Evolutionary conservation across 2,888 invertebrate genomes (phyloP), one percentile per base, ranked within the genome.

Genomic region (Microchrysa polita): DNA sequence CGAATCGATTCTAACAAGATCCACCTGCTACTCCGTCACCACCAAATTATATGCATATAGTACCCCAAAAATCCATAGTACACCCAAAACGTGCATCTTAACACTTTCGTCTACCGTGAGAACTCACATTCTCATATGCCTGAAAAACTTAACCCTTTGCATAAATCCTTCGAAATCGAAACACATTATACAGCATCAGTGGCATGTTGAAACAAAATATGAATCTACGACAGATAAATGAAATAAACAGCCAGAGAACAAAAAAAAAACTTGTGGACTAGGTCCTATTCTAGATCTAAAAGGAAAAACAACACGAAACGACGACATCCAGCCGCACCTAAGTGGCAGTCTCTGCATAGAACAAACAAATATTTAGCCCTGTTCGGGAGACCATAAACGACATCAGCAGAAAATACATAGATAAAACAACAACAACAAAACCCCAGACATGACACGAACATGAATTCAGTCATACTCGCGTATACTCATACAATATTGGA

Each of bases 321-420:
- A n/a, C n/a, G 65, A 65, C 65, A 65, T 48, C n/a, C n/a, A n/a
- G n/a, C n/a, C n/a, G n/a, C 65, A 65, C 65, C 48, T 65, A 65
- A 65, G 65, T 65, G 48, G 65, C 23, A 65, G 48, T 65, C 20
- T 65, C 20, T 65, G 65, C 5, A 65, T 65, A 48, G 65, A 65
- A 44, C 44, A 65, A 65, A 65, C 65, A 65, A 65, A 65, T 48
- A 65, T 48, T 65, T 65, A 65, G n/a, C 22, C n/a, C 48, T 48
- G 23, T 48, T 44, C 18, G 20, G 14, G 20, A 34, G 34, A 60
- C 44, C 42, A 65, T 48, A n/a, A n/a, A n/a, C n/a, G n/a, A n/a
- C n/a, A 65, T 34, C 18, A 12, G 9, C 20, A 59, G n/a, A n/a
- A n/a, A n/a, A n/a, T n/a, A n/a, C n/a, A n/a, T n/a, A n/a, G n/a